Percentiles rank a stretch among this genome's conserved stretches.
These are phyloP conservation scores for Radopholus similis DNA, from an alignment of 1,140 invertebrate genomes.

Conservation along the genomic window DNA sequence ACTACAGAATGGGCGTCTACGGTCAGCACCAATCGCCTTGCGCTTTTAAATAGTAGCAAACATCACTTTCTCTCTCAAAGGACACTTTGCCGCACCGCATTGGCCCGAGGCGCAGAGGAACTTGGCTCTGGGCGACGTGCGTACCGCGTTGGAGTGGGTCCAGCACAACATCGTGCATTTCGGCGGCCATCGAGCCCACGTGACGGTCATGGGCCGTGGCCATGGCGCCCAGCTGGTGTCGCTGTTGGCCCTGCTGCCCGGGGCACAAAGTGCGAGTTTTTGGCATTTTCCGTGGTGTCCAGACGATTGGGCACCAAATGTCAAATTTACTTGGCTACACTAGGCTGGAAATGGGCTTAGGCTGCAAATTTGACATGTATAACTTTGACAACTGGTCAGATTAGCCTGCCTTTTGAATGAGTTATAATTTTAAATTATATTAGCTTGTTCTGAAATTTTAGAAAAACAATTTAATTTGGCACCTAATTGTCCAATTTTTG, in stretches of 20 bases:
- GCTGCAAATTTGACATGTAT: no score
- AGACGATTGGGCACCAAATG: no score
- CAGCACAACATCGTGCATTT: slow-evolving; percentile 17
- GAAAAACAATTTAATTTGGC: no score
- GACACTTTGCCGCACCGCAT: slow-evolving; percentile 1
- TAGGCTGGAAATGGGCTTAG: no score
- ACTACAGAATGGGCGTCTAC: slow-evolving; percentile 21
- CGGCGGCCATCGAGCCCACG: slow-evolving; percentile 14
- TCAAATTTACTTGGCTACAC: no score
- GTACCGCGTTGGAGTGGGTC: slow-evolving; percentile 19
- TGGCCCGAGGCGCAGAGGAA: slow-evolving; percentile 5
- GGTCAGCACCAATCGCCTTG: background rate
- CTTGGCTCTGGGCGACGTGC: slow-evolving; percentile 16
- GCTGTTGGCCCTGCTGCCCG: background rate
- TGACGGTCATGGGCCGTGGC: slow-evolving; percentile 20
- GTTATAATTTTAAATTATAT: background rate
- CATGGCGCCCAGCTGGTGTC: slow-evolving; percentile 16
- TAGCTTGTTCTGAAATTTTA: no score
- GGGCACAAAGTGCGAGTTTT: slow-evolving; percentile 12
- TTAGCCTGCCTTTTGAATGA: background rate
- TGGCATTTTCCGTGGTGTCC: no score
- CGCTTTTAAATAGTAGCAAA: background rate
- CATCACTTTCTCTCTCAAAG: background rate
- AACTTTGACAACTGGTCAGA: background rate
- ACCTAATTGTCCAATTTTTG: no score